Evolutionary conservation across 92 coral and sea anemone genomes (phyloP).

Genomic region (Epizoanthus ramosus): DNA sequence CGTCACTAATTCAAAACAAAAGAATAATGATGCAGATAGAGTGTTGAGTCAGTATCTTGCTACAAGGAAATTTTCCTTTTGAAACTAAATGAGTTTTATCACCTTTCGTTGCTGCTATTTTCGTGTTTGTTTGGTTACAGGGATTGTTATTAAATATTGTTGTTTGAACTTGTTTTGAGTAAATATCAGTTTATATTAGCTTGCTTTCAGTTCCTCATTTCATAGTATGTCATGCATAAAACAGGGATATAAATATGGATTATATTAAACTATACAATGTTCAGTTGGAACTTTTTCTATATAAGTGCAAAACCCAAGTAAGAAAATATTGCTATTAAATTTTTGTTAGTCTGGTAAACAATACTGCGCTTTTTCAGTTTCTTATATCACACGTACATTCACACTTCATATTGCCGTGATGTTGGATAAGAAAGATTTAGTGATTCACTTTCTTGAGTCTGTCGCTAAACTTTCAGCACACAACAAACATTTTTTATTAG

Average conservation of each 20-base stretch:
- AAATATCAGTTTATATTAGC: background rate
- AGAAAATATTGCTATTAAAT: too few species aligned
- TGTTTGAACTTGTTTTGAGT: background rate
- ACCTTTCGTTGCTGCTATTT: background rate
- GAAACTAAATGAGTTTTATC: background rate
- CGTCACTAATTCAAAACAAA: background rate
- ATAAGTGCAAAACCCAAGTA: too few species aligned
- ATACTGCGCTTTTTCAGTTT: too few species aligned
- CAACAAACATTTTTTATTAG: too few species aligned
- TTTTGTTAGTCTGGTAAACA: too few species aligned
- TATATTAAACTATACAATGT: too few species aligned
- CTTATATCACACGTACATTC: too few species aligned
- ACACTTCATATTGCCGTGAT: too few species aligned
- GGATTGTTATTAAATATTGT: background rate
- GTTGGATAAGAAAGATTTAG: too few species aligned
- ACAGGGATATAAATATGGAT: background rate
- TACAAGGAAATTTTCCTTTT: background rate
- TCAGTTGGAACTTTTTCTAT: too few species aligned
- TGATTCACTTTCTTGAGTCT: too few species aligned
- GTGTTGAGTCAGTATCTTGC: background rate
- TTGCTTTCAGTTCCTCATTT: background rate
- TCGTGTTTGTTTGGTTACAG: background rate
- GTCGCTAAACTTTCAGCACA: too few species aligned
- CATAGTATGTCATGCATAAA: background rate
- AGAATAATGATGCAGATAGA: background rate